Conservation (phyloP, 2,888 invertebrate genomes). For the Dioctria linearis region DNA sequence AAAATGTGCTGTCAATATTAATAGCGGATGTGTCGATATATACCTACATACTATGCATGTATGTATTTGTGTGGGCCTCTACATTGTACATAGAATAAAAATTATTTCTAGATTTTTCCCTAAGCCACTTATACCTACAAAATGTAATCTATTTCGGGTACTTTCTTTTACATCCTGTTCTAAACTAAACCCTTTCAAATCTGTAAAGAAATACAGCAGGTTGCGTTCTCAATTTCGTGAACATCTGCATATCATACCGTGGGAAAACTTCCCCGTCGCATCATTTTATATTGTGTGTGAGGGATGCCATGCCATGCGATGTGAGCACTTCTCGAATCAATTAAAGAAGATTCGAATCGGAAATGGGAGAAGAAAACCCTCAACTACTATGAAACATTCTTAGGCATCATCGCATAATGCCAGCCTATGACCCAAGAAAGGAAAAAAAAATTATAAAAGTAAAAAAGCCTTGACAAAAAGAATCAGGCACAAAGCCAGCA, state of each 20-base stretch:
- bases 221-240: slow-evolving; percentile 26
- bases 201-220: slow-evolving; percentile 29
- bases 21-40: no score
- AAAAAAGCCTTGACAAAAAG: slow-evolving; percentile 23
- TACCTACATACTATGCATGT: no score
- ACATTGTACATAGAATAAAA: neutral
- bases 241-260: slow-evolving; percentile 50
- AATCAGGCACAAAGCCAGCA: slow-evolving; percentile 20
- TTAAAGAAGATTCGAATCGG: slow-evolving; percentile 49
- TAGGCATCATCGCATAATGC: slow-evolving; percentile 10
- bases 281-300: neutral
- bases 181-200: slow-evolving; percentile 20
- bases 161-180: slow-evolving; percentile 27
- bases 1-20: neutral
- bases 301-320: slow-evolving; percentile 19
- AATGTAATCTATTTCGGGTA: slow-evolving; percentile 2
- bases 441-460: no score
- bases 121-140: neutral
- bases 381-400: slow-evolving; percentile 9
- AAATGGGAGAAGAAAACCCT: slow-evolving; percentile 41
- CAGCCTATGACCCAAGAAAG: neutral
- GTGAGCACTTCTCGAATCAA: slow-evolving; percentile 36
- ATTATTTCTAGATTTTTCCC: neutral
- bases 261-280: slow-evolving; percentile 33
- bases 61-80: no score